Evolutionary conservation across 2,797 vertebrate species (phyloP).

Genomic region (Schizothorax lantsangensis): DNA sequence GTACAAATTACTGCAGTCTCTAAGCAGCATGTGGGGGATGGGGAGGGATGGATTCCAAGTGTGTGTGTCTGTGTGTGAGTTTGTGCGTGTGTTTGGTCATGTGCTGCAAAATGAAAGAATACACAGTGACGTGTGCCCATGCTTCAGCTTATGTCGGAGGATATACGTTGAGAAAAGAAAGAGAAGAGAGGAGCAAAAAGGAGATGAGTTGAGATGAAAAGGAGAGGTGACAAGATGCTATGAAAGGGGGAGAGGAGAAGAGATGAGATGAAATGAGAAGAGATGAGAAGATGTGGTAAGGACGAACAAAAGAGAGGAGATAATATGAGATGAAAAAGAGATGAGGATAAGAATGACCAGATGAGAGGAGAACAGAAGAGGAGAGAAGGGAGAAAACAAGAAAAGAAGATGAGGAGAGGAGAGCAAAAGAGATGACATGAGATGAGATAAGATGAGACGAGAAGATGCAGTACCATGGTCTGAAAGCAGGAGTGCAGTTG

Average conservation of each 20-base stretch:
- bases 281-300: neutral
- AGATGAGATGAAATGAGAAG: too few relatives aligned
- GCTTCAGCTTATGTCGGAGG: constrained; percentile 17
- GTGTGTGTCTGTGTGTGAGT: neutral
- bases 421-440: neutral
- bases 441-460: neutral
- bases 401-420: neutral
- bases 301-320: neutral
- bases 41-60: constrained; percentile 2
- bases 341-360: neutral
- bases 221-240: neutral
- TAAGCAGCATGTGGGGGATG: constrained; percentile 29
- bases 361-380: neutral
- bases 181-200: neutral
- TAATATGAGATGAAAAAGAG: neutral
- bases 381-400: neutral
- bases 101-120: constrained; percentile 35
- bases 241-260: neutral
- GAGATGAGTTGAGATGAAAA: neutral
- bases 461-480: constrained; percentile 34
- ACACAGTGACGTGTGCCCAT: constrained; percentile 2
- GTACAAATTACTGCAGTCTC: constrained; percentile 42
- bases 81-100: constrained; percentile 6
- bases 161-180: neutral
- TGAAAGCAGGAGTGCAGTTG: constrained; percentile 50